Evolutionary conservation across 2,888 invertebrate species (phyloP).

Genomic region (Adelognathus sp.): DNA sequence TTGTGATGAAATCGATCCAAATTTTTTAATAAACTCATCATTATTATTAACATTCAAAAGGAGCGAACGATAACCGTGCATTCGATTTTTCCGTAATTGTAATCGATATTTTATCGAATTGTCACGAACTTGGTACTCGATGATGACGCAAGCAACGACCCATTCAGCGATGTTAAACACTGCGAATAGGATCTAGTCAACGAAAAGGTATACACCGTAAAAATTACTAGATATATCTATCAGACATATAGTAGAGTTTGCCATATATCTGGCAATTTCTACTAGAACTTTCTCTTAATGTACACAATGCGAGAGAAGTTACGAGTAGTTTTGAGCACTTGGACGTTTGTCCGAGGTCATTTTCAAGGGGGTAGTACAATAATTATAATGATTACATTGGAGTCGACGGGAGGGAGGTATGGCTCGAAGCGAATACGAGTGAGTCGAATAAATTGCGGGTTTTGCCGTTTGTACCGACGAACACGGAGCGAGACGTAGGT

Average conservation of each 20-base stretch:
- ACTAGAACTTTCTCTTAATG: too few relatives aligned
- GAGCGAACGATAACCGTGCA: background rate
- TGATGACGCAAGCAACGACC: too few relatives aligned
- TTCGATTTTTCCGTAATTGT: background rate
- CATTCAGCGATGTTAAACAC: background rate
- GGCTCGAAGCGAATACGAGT: constrained; percentile 60
- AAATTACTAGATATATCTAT: too few relatives aligned
- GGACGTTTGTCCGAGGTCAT: constrained; percentile 78
- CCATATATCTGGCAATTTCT: too few relatives aligned
- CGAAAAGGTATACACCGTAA: background rate
- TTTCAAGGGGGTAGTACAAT: constrained; percentile 76
- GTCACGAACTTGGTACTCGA: background rate
- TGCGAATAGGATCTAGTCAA: background rate
- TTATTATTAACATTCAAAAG: too few relatives aligned
- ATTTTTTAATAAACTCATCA: too few relatives aligned
- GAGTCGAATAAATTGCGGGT: constrained; percentile 79
- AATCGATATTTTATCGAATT: background rate
- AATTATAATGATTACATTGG: constrained; percentile 79
- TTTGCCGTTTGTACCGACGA: constrained; percentile 70
- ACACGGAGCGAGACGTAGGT: constrained; percentile 25
- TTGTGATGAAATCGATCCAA: too few relatives aligned
- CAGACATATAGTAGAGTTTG: too few relatives aligned
- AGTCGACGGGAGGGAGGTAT: constrained; percentile 68
- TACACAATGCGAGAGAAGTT: constrained; percentile 27
- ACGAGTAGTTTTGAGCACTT: constrained; percentile 16